Base-by-base conservation (phyloP, 2,797 vertebrate species). In the Gephyroberyx darwinii region DNA sequence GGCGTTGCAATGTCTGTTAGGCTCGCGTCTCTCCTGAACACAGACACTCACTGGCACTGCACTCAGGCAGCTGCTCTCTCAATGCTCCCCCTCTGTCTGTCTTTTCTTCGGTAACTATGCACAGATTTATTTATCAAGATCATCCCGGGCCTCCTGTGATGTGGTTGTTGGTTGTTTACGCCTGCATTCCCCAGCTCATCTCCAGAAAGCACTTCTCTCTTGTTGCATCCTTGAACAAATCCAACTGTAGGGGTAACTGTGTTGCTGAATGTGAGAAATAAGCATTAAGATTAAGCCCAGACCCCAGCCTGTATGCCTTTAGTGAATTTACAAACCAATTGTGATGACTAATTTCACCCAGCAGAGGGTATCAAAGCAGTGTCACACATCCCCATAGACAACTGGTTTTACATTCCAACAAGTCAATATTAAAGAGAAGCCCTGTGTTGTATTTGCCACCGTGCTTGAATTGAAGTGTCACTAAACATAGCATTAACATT, bases 311-410 rank as follows among this genome's bases (percentile, higher is more conserved):
- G 50, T 4, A 10, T 51, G 9, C 60, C 14, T n/a, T 76, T 43
- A 67, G 30, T 22, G 4, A 26, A 10, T 68, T 67, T 30, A 1
- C n/a, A 22, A 2, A 50, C 5, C 3, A 19, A 5, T 8, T 85
- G 83, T 71, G 66, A 35, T 70, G 64, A 30, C 26, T 37, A 0
- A 5, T 35, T 55, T 63, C 3, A 0, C 0, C 82, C 90, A 87
- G 65, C 68, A 91, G 91, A 84, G 80, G 85, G 86, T 75, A 33
- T 45, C 43, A 71, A 8, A 52, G 77, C 10, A 72, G 14, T 67
- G 75, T 50, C 37, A 39, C 22, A 12, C 30, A 26, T 8, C 2
- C 12, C 5, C 30, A 26, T 58, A 20, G 2, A 5, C 13, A 48
- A 39, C 8, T 37, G 8, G 52, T 14, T 45, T 16, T 45, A 16